These are phyloP conservation scores for Sebastes taczanowskii DNA, from an alignment of 2,797 vertebrate species.

Conservation along the genomic window DNA sequence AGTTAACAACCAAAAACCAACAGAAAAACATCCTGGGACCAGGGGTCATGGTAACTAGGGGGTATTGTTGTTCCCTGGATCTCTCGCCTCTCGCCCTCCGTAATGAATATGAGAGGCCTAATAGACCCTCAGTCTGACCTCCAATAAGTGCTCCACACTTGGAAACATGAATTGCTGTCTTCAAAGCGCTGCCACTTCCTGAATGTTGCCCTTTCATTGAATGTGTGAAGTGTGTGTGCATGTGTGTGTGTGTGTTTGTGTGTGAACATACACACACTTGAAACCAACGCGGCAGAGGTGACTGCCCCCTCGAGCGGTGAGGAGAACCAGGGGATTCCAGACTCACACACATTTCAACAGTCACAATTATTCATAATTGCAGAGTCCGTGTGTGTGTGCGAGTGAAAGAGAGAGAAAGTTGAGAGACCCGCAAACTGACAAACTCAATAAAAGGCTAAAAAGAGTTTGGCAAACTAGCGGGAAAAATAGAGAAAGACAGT, in stretches of 20 bases:
- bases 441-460: slow-evolving; percentile 45
- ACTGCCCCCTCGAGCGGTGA: slow-evolving; percentile 72
- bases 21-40: slow-evolving; percentile 78
- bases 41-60: slow-evolving; percentile 71
- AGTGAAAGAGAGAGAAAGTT: slow-evolving; percentile 46
- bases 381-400: slow-evolving; percentile 2
- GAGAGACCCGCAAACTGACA: slow-evolving; percentile 54
- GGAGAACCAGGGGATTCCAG: slow-evolving; percentile 71
- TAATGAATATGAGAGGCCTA: slow-evolving; percentile 82
- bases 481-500: slow-evolving; percentile 21
- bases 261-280: slow-evolving; percentile 41
- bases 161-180: slow-evolving; percentile 80
- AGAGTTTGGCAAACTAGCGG: slow-evolving; percentile 24
- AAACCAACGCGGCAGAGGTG: slow-evolving; percentile 65
- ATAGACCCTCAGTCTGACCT: slow-evolving; percentile 78
- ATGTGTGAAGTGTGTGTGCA: slow-evolving; percentile 52
- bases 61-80: slow-evolving; percentile 65
- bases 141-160: slow-evolving; percentile 79
- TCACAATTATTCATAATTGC: slow-evolving; percentile 78
- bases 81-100: slow-evolving; percentile 73
- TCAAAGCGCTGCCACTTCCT: slow-evolving; percentile 82
- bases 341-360: slow-evolving; percentile 61
- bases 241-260: not conserved
- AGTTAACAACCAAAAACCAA: slow-evolving; percentile 74
- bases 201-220: slow-evolving; percentile 67